Percentiles rank a stretch among this genome's conserved stretches.
phyloP scores from a whole-genome alignment of 2,888 invertebrate genomes.

The Enchytraeus crypticus region DNA sequence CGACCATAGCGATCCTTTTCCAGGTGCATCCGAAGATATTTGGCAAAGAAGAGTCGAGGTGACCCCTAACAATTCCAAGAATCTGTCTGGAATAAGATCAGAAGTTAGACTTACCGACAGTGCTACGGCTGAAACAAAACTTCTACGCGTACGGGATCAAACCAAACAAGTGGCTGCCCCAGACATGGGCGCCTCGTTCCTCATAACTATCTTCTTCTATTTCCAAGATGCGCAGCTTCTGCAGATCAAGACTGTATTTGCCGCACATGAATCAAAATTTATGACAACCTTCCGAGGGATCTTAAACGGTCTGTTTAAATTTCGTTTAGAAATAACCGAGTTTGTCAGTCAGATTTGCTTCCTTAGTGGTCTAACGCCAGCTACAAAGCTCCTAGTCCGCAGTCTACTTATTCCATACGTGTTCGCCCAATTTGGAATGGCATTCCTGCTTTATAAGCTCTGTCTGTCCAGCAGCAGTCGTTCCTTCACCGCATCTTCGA shows the following conservation, averaged over 20 bases:
- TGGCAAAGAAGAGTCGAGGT: too few species aligned
- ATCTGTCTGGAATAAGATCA: too few species aligned
- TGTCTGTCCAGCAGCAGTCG: background rate
- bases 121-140: too few species aligned
- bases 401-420: slow-evolving; percentile 20
- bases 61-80: too few species aligned
- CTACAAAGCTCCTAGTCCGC: slow-evolving; percentile 18
- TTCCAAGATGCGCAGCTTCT: slow-evolving; percentile 26
- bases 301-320: slow-evolving; percentile 23
- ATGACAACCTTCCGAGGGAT: slow-evolving; percentile 11
- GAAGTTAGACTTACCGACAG: too few species aligned
- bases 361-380: slow-evolving; percentile 13
- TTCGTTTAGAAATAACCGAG: slow-evolving; percentile 20
- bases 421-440: slow-evolving; percentile 14
- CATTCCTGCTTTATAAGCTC: slow-evolving; percentile 11
- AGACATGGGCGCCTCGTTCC: slow-evolving; percentile 17
- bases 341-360: slow-evolving; percentile 22
- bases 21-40: too few species aligned
- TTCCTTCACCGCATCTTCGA: background rate
- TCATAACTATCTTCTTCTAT: slow-evolving; percentile 26
- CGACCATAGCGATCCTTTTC: too few species aligned
- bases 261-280: background rate
- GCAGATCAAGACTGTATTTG: slow-evolving; percentile 14
- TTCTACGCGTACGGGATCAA: too few species aligned
- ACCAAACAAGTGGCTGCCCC: background rate